Base-by-base conservation (phyloP, 2,797 vertebrate species). In the Alauda arvensis region DNA sequence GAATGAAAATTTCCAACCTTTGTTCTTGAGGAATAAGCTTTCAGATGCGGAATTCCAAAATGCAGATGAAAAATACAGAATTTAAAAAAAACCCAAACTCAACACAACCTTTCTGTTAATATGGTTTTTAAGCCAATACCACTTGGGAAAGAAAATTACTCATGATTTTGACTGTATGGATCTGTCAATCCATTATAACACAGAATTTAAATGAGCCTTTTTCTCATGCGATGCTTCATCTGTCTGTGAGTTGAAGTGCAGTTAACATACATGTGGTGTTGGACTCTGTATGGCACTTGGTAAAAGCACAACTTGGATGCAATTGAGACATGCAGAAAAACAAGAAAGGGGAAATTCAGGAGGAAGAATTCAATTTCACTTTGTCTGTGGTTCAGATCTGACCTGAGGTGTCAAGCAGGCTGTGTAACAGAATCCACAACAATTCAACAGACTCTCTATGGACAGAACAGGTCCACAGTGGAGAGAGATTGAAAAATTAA, bases 331-430 rank as follows among this genome's bases (percentile, higher is more conserved):
- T 37, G 45, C 9, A 52, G 69, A 39, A 89, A 78, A 88, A 46
- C 39, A 80, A 82, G 86, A 86, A 89, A 78, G 43, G n/a, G 24
- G 42, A 42, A 83, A 62, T 75, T 90, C 65, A 75, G 55, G 48
- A 60, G 62, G 63, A 91, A 92, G 76, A 94, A 88, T 78, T 85
- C 81, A 85, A 78, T 91, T 94, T 88, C 55, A 26, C 21, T 89
- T 43, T 48, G 10, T 48, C 71, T 6, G 1, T 69, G 52, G 31
- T 71, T 85, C 77, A 93, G 59, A 85, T 60, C 34, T 93, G 92
- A 94, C 87, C 90, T 0, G 3, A 83, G 65, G 40, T 85, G 77
- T 89, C 90, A 92, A 92, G 75, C n/a, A 66, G 75, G 33, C 66
- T 62, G 25, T 4, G 14, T 61, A 83, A 89, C 43, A 90, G 83